Percentiles rank a stretch among this genome's conserved stretches.
Conservation (phyloP, 2,888 invertebrate species). For the Pterostichus niger region DNA sequence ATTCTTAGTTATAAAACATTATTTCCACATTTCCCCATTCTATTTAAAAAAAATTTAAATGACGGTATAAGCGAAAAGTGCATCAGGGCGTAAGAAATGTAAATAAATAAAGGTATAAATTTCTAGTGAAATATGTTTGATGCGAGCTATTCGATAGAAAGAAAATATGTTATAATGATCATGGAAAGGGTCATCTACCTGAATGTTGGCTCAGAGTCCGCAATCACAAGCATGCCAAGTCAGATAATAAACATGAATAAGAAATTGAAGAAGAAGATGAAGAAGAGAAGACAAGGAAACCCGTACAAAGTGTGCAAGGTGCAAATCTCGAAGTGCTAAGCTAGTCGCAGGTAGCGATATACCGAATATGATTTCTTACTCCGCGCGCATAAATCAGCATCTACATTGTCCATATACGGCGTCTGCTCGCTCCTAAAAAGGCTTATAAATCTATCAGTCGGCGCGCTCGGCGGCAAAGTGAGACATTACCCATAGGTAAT, state of each 20-base stretch:
- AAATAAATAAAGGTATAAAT: too few species aligned
- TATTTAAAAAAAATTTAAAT: too few species aligned
- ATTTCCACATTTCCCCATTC: too few species aligned
- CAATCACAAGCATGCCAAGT: constrained; percentile 37
- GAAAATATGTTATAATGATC: constrained; percentile 37
- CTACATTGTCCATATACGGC: constrained; percentile 67
- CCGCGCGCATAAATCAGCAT: constrained; percentile 60
- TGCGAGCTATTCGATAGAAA: neutral
- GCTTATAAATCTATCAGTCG: constrained; percentile 66
- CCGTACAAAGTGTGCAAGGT: constrained; percentile 11
- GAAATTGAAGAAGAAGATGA: constrained; percentile 31
- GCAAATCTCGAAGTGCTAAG: constrained; percentile 3
- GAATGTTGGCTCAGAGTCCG: neutral
- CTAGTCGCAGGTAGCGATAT: constrained; percentile 57
- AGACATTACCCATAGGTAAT: constrained; percentile 66
- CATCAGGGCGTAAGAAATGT: too few species aligned
- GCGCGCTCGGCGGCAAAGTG: constrained; percentile 59
- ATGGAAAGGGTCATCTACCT: constrained; percentile 32
- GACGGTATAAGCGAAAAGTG: too few species aligned
- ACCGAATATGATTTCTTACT: constrained; percentile 65
- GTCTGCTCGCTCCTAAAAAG: constrained; percentile 58
- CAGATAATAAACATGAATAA: constrained; percentile 28
- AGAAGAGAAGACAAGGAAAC: neutral
- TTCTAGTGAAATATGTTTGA: too few species aligned
- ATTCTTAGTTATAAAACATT: too few species aligned